A percentile compares a stretch with the other conserved stretches of the same genome.
Evolutionary conservation across 2,888 invertebrate species (phyloP).

Genomic region (Ptychoptera contaminata): DNA sequence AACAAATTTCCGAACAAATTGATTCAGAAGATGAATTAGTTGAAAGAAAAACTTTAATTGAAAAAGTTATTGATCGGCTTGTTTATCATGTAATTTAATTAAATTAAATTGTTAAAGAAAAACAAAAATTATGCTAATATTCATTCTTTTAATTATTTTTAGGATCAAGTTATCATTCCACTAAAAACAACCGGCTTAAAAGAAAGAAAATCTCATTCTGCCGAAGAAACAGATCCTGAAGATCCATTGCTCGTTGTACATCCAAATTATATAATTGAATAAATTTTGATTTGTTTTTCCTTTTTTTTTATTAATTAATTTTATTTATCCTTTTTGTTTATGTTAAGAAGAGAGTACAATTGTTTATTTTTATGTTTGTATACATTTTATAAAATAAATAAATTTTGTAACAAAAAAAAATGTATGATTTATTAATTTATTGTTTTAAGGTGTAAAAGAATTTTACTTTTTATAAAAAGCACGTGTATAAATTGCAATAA

Average conservation of each 20-base stretch:
- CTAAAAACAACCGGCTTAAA: slow-evolving; percentile 21
- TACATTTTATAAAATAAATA: no score
- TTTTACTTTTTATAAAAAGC: no score
- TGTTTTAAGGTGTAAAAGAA: no score
- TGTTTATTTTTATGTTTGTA: no score
- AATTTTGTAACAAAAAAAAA: no score
- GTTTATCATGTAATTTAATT: slow-evolving; percentile 41
- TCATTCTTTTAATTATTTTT: background rate
- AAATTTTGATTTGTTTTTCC: slow-evolving; percentile 16
- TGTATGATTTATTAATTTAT: no score
- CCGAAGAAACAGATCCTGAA: slow-evolving; percentile 38
- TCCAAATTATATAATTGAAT: slow-evolving; percentile 84
- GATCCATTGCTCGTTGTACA: slow-evolving; percentile 87
- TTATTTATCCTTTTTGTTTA: background rate
- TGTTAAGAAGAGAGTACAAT: no score
- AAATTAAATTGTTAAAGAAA: slow-evolving; percentile 34
- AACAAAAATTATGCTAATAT: background rate
- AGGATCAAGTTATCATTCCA: slow-evolving; percentile 29
- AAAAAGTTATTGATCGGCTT: slow-evolving; percentile 86
- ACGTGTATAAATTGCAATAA: no score
- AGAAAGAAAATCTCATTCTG: slow-evolving; percentile 12
- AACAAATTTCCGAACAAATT: slow-evolving; percentile 70
- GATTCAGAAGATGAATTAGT: slow-evolving; percentile 83
- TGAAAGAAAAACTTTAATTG: slow-evolving; percentile 74
- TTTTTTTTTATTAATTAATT: slow-evolving; percentile 2